Evolutionary conservation across 2,113 vertebrate species (phyloP), one percentile per base, ranked within the genome.

Genomic region (Nannobrachium achirus): DNA sequence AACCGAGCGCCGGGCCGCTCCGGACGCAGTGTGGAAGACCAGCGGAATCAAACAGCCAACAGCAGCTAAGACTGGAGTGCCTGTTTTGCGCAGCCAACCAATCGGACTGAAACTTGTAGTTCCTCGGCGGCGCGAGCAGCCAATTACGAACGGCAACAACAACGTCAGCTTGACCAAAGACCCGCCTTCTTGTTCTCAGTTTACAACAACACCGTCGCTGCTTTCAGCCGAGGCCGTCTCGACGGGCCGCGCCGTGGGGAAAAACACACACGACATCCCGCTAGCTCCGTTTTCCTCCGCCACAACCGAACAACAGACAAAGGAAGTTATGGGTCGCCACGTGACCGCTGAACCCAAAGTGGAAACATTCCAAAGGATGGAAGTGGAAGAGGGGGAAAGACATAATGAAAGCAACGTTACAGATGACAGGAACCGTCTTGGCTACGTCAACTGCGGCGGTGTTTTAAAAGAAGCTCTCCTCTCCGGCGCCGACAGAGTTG

Each of bases 101-200:
- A 87, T 90, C 78, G 85, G 81, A 75, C 80, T 89, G 69, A 86
- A 85, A 78, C 83, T 88, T 81, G 82, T 86, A 13, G 83, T 87
- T 63, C 84, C 87, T 63, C 65, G 68, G 45, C 69, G 72, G 68
- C 71, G 85, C 81, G 85, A 87, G 72, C 76, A 65, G 73, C 86
- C 86, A 82, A 85, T 82, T 76, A 66, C 68, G 62, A 75, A 83
- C n/a, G n/a, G n/a, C 76, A 71, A 76, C 44, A 59, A 76, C 76
- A 76, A 56, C 25, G 25, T 78, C 73, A 73, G 77, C 75, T 72
- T 62, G 71, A 87, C 88, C 86, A 89, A 91, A 89, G 86, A 89
- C 81, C 73, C 76, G 68, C 53, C 73, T 69, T 60, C 73, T 69
- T 60, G 0, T 55, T 66, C 79, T 15, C 69, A 42, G 25, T 74